Evolutionary conservation across 2,797 vertebrate genomes (phyloP), one percentile per base, ranked within the genome.

Genomic region (Poeciliopsis paucimaculata): DNA sequence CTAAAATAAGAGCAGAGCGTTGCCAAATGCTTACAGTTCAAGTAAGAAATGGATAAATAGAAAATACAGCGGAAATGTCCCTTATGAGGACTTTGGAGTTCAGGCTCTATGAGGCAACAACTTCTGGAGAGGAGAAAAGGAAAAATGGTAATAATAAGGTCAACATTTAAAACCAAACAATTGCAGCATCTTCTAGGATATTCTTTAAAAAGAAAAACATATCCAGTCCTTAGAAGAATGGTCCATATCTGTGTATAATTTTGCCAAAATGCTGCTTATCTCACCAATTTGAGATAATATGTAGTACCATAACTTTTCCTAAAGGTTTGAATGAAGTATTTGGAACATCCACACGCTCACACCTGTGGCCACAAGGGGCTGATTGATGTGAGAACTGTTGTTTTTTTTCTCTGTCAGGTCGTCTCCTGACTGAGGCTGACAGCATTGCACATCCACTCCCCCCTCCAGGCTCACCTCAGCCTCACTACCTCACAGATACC

Each of bases 401-500:
- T 82, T 76, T 55, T 31, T 51, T n/a, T 81, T 86, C 82, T 76
- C 84, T 89, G 85, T 83, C 89, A 84, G 81, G 66, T 82, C 73
- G 55, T 91, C 80, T 81, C 74, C 82, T 83, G 88, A 81, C 86
- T 85, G 20, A 82, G 84, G 83, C 75, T 90, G 90, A 90, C 90
- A 89, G 84, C 87, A 79, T 82, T 82, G 77, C 91, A 76, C 79
- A 28, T 79, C 79, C 75, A 57, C 31, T 11, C n/a, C 73, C 77
- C 68, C 75, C 73, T 75, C 78, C 72, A 66, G 68, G 78, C 77
- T 89, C 90, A 83, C 82, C 87, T 90, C 86, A 43, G 49, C 76
- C 87, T 84, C 89, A 89, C 82, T 84, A 86, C 84, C 89, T 88
- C 83, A 90, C 36, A 84, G 84, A 82, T 81, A 82, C 85, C 87